Evolutionary conservation across 2,888 invertebrate genomes (phyloP), one percentile per base, ranked within the genome.

Genomic region (Ptychoptera albimana): DNA sequence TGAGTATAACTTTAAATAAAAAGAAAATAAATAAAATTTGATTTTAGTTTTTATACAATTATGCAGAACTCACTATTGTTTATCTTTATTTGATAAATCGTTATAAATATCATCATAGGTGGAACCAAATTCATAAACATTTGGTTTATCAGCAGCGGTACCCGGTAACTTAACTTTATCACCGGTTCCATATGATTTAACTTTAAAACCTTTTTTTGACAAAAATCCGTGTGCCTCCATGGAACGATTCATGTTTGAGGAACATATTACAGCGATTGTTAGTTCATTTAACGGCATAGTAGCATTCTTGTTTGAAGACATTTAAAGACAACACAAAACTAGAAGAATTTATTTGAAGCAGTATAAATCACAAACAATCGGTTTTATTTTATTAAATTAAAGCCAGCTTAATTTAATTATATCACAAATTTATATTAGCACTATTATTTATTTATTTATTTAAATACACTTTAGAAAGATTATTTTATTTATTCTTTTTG

Each of bases 181-280:
- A 8, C 91, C 91, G 30, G 91, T 89, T 12, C 92, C 92, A 68
- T 82, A 96, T 0, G 94, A 96, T 59, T 85, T 79, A 1, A 99
- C 96, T 60, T 81, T 81, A 61, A 89, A 97, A 11, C 97, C 97
- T 59, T 94, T 94, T 70, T 98, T 98, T 45, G 91, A 86, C 41
- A 98, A 69, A 66, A 94, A 93, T 46, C 88, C 88, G 69, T 99
- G 98, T 12, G 97, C 97, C 70, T 98, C 98, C 98, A 98, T 98
- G 57, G 94, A 96, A 47, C 98, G 75, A 62, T 98, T 98, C 92
- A 98, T 98, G 64, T 98, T 98, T 58, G 94, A 96, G 8, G 97
- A 97, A 69, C 98, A 99, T 53, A 94, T 88, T 45, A 98, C 93
- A 16, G 97, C 97, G 56, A 97, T 77, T 57, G 76, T 80, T 54